phyloP scores from a whole-genome alignment of 1,140 invertebrate genomes.

The Teleogryllus occipitalis region DNA sequence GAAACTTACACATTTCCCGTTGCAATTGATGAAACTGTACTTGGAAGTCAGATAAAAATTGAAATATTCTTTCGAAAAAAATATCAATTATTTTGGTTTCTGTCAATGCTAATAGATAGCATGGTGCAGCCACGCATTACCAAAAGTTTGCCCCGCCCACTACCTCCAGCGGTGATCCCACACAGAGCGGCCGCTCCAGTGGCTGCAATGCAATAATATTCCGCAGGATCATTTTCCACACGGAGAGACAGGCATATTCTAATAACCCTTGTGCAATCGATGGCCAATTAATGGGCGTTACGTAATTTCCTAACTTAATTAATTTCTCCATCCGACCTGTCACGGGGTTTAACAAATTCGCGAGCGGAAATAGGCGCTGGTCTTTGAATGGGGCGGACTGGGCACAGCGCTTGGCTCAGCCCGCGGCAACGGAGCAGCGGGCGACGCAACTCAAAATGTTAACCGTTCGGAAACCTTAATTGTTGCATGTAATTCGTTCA shows the following conservation, averaged over 20 bases:
- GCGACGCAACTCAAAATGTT: neutral
- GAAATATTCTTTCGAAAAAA: too few relatives aligned
- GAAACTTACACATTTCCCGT: too few relatives aligned
- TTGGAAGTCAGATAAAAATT: too few relatives aligned
- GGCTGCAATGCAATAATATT: neutral
- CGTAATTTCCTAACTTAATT: conserved; percentile 1
- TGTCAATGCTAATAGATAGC: too few relatives aligned
- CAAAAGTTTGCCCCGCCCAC: too few relatives aligned
- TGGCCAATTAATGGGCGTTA: neutral
- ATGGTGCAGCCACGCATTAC: too few relatives aligned
- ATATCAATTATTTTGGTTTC: too few relatives aligned
- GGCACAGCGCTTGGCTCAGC: too few relatives aligned
- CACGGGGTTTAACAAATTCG: neutral
- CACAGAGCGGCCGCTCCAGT: too few relatives aligned
- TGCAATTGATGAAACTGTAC: too few relatives aligned
- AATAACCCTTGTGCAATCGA: neutral
- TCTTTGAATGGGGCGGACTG: neutral
- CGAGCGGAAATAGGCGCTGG: neutral
- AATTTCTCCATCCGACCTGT: neutral
- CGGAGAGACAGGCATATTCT: neutral
- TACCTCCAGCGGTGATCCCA: too few relatives aligned
- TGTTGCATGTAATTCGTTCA: neutral
- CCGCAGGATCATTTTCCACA: neutral
- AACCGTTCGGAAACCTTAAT: conserved; percentile 4
- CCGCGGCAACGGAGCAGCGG: too few relatives aligned